phyloP scores from a whole-genome alignment of 2,888 invertebrate species.

The Hanleya hanleyi region DNA sequence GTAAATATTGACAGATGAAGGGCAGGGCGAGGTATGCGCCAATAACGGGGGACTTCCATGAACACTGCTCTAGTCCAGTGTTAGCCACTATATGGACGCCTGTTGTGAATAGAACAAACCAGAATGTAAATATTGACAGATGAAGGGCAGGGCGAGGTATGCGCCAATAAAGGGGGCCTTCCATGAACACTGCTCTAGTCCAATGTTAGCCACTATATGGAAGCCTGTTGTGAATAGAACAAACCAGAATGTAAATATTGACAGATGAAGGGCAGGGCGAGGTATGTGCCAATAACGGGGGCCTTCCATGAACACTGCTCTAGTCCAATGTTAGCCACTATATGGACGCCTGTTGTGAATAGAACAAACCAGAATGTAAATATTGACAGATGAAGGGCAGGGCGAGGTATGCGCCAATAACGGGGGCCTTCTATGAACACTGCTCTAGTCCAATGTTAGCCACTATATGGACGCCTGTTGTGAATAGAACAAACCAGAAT shows the following conservation, averaged over 20 bases:
- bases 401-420: constrained; percentile 83
- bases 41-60: constrained; percentile 81
- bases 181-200: constrained; percentile 84
- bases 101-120: constrained; percentile 71
- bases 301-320: constrained; percentile 84
- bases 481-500: constrained; percentile 22
- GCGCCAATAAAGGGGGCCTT: constrained; percentile 83
- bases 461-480: constrained; percentile 89
- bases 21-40: constrained; percentile 84
- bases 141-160: constrained; percentile 82
- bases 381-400: constrained; percentile 79
- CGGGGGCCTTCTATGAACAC: constrained; percentile 82
- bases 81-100: constrained; percentile 95
- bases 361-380: too few relatives aligned
- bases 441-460: constrained; percentile 91
- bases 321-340: constrained; percentile 91
- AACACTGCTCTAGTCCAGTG: constrained; percentile 87
- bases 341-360: constrained; percentile 84
- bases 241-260: too few relatives aligned
- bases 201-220: constrained; percentile 93
- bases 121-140: too few relatives aligned
- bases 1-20: too few relatives aligned
- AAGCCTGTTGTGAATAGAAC: constrained; percentile 79
- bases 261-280: constrained; percentile 80
- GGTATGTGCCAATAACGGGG: constrained; percentile 82